Evolutionary conservation across 2,888 invertebrate genomes (phyloP).

Genomic region (Thera britannica): DNA sequence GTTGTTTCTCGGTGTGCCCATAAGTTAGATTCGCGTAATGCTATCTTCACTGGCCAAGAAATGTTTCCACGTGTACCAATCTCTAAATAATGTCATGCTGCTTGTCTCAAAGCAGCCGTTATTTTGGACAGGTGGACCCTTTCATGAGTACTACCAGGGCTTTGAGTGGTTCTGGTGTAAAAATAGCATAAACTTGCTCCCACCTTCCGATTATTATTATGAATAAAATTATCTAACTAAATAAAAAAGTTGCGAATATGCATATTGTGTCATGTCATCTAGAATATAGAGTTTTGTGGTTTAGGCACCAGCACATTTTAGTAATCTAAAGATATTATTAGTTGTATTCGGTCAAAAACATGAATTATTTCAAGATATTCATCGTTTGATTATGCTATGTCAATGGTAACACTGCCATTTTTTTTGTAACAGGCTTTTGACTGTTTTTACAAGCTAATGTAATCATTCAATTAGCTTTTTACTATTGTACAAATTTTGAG

Average conservation of each 20-base stretch:
- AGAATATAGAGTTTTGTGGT: neutral
- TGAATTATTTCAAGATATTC: neutral
- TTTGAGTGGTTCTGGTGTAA: neutral
- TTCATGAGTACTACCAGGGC: neutral
- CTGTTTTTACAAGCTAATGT: slow-evolving; percentile 4
- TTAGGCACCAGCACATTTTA: neutral
- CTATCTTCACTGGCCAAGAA: neutral
- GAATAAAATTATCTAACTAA: neutral
- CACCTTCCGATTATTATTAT: neutral
- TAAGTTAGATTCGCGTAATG: neutral
- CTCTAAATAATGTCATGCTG: neutral
- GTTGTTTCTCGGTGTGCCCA: too few species aligned
- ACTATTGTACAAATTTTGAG: neutral
- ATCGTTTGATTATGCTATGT: neutral
- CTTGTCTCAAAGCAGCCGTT: neutral
- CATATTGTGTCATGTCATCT: neutral
- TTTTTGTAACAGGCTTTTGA: slow-evolving; percentile 1
- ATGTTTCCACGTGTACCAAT: neutral
- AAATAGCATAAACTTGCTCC: neutral
- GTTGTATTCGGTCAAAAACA: neutral
- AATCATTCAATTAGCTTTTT: slow-evolving; percentile 2
- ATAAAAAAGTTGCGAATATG: neutral
- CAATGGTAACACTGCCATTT: neutral
- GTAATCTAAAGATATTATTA: too few species aligned
- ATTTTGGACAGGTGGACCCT: neutral